A percentile compares a stretch with the other conserved stretches of the same genome.
Evolutionary conservation across 2,888 invertebrate species (phyloP).

Genomic region (Dicycla oo): DNA sequence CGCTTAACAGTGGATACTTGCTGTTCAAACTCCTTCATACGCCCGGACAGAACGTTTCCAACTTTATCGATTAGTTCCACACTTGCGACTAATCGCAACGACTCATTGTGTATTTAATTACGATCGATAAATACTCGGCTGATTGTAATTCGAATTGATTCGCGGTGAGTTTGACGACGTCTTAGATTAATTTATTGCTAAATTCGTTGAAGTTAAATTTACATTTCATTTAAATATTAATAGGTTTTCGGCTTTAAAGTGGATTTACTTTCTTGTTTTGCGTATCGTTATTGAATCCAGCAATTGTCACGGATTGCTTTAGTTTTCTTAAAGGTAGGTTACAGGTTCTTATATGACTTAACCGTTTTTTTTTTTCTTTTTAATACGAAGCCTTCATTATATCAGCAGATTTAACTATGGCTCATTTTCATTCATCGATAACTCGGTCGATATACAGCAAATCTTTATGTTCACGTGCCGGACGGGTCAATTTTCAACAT

Average conservation of each 20-base stretch:
- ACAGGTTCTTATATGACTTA: too few relatives aligned
- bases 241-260: conserved; percentile 19
- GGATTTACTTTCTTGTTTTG: conserved; percentile 2
- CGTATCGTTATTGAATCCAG: conserved; percentile 1
- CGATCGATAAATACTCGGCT: conserved; percentile 3
- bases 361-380: background rate
- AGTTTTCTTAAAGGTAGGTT: background rate
- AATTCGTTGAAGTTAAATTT: conserved; percentile 29
- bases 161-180: background rate
- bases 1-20: background rate
- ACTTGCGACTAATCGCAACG: conserved; percentile 19
- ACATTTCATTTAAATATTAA: conserved; percentile 23
- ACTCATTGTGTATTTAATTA: conserved; percentile 20
- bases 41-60: background rate
- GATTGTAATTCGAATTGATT: background rate
- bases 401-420: background rate
- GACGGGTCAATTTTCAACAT: too few relatives aligned
- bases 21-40: conserved; percentile 7
- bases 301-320: background rate
- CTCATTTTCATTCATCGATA: too few relatives aligned
- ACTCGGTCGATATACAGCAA: too few relatives aligned
- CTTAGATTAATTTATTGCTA: conserved; percentile 11
- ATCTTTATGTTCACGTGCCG: too few relatives aligned
- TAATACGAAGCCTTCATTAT: background rate
- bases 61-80: conserved; percentile 7